Evolutionary conservation across 2,888 invertebrate genomes (phyloP), one percentile per base, ranked within the genome.

Genomic region (Lepidonotus clava): DNA sequence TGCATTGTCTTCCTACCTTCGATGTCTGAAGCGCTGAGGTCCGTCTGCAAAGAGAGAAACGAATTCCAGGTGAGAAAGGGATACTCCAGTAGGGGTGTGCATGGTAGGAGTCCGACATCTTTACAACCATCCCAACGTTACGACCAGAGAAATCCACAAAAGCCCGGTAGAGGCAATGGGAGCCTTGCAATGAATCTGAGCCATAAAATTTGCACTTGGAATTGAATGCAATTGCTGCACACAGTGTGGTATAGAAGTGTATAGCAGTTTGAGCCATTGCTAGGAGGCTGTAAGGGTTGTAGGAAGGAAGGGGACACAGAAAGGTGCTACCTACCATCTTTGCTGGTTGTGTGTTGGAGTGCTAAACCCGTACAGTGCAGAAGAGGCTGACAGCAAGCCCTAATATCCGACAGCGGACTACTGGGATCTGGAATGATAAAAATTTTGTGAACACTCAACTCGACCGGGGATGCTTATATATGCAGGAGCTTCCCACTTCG

Each of bases 371-470:
- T 80, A 80, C 80, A 80, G 80, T 80, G 80, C 41, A 80, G 32
- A 24, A 18, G 41, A 24, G 21, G 28, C 51, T 24, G 51, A 32
- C 46, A 80, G 80, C 51, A 51, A 80, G 80, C 46, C 80, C 80
- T 80, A 80, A 80, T 80, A 80, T 80, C 80, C 80, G 80, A 80
- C 80, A 28, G 51, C 80, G 46, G 76, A 76, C 76, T 76, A 76
- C 76, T 51, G 84, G 66, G 66, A 61, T 84, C 84, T 84, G 84
- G 84, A 84, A 84, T 84, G 84, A 84, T 84, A 84, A 84, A 40
- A 84, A 84, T 66, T 84, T 66, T 66, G 84, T 84, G 84, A 67
- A 66, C 46, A 24, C 14, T 46, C 80, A 46, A 32, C 46, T 40
- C 46, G 28, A 46, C n/a, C 2, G 11, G 1, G 51, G 28, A 76